These are phyloP conservation scores for Epizoanthus fatuus DNA, from an alignment of 92 coral and sea anemone species.

Conservation along the genomic window DNA sequence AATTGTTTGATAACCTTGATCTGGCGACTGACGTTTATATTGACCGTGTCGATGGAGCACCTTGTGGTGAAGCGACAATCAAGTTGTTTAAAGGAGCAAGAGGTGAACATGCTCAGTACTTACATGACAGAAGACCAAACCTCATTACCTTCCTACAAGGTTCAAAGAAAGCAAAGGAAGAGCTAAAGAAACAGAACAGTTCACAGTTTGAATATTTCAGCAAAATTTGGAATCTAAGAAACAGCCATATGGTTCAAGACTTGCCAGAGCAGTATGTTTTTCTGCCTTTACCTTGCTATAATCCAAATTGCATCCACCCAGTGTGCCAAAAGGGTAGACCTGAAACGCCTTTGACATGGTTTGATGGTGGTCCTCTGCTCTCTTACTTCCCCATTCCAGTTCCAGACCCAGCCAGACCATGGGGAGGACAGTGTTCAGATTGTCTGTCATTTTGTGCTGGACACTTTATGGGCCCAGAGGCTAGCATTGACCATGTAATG, in stretches of 20 bases:
- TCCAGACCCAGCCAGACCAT: constrained; percentile 35
- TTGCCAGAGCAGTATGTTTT: constrained; percentile 40
- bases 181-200: constrained; percentile 21
- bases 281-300: constrained; percentile 42
- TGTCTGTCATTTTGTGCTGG: constrained; percentile 40
- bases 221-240: constrained; percentile 35
- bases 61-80: constrained; percentile 42
- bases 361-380: constrained; percentile 29
- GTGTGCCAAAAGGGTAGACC: constrained; percentile 42
- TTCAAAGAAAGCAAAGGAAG: constrained; percentile 25
- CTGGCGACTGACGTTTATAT: constrained; percentile 47
- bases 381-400: constrained; percentile 42
- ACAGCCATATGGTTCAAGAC: constrained; percentile 42
- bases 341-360: constrained; percentile 20
- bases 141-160: constrained; percentile 44
- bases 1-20: constrained; percentile 46
- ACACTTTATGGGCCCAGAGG: constrained; percentile 44
- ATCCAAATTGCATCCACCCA: constrained; percentile 38
- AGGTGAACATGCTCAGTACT: constrained; percentile 38
- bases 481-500: constrained; percentile 14
- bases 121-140: constrained; percentile 34
- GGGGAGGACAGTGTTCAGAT: constrained; percentile 36
- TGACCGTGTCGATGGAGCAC: constrained; percentile 48
- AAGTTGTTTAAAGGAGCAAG: constrained; percentile 45
- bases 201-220: constrained; percentile 40